Conservation (phyloP, 2,113 vertebrate species). For the Sinocyclocheilus rhinocerous region DNA sequence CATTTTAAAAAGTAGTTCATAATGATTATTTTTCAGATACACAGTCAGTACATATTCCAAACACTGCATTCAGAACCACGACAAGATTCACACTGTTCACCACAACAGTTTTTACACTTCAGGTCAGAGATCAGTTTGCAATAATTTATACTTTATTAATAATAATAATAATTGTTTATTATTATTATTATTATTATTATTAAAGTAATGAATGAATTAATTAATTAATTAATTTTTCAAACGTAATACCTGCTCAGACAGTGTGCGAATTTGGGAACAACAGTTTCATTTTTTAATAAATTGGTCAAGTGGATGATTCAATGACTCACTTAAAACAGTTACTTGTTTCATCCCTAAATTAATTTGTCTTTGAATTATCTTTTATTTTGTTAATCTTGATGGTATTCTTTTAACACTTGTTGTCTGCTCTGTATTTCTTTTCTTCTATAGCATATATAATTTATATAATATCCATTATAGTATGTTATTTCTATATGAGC, state of each 20-base stretch:
- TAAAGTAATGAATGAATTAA: too few relatives aligned
- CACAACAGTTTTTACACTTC: background rate
- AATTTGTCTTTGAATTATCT: background rate
- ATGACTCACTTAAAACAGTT: too few relatives aligned
- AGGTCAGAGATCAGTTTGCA: background rate
- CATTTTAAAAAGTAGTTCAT: background rate
- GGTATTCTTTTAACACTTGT: background rate
- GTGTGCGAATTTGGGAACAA: background rate
- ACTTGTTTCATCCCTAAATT: too few relatives aligned
- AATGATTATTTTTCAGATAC: background rate
- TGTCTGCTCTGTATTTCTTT: background rate
- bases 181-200: too few relatives aligned
- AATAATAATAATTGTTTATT: too few relatives aligned
- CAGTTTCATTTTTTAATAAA: background rate
- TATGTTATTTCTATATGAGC: background rate
- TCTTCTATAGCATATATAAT: too few relatives aligned
- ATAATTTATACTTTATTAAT: too few relatives aligned
- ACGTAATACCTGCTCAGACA: background rate
- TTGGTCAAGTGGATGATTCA: background rate
- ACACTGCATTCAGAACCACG: background rate
- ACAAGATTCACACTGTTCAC: background rate
- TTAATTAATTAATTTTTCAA: too few relatives aligned
- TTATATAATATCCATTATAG: background rate
- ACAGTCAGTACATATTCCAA: background rate
- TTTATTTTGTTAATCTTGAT: background rate